Conservation (phyloP, 2,797 vertebrate genomes). For the Pangasius sanitwongsei region DNA sequence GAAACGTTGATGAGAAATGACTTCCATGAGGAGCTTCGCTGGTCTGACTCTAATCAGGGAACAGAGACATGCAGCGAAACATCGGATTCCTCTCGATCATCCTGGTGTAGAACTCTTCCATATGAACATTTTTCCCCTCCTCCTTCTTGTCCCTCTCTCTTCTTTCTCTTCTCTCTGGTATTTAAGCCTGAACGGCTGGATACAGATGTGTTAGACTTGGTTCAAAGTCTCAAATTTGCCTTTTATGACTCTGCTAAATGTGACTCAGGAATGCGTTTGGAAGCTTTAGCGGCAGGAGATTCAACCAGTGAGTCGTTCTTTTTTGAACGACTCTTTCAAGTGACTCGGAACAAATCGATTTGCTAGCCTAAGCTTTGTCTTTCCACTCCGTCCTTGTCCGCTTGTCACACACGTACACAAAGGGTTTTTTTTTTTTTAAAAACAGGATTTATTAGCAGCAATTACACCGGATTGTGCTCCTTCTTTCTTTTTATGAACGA, state of each 20-base stretch:
- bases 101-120: constrained; percentile 15
- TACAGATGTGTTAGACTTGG: constrained; percentile 3
- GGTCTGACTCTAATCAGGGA: constrained; percentile 42
- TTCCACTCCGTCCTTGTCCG: not conserved
- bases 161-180: not conserved
- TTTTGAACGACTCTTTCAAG: not conserved
- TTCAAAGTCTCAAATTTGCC: not conserved
- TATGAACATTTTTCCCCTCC: constrained; percentile 7
- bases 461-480: not conserved
- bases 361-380: not conserved
- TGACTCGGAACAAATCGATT: constrained; percentile 22
- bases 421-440: not conserved
- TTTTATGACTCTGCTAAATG: not conserved
- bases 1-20: constrained; percentile 49
- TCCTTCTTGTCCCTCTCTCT: not conserved
- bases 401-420: not conserved
- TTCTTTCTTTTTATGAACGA: not conserved
- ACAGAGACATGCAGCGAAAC: constrained; percentile 41
- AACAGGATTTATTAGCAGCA: constrained; percentile 20
- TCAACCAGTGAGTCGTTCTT: constrained; percentile 1
- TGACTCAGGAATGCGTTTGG: not conserved
- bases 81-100: constrained; percentile 49
- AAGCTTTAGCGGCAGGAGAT: not conserved
- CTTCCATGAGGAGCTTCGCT: constrained; percentile 47
- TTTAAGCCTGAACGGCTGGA: not conserved